Percentiles rank a stretch among this genome's conserved stretches.
Evolutionary conservation across 2,797 vertebrate genomes (phyloP).

Genomic region (Urophycis tenuis): DNA sequence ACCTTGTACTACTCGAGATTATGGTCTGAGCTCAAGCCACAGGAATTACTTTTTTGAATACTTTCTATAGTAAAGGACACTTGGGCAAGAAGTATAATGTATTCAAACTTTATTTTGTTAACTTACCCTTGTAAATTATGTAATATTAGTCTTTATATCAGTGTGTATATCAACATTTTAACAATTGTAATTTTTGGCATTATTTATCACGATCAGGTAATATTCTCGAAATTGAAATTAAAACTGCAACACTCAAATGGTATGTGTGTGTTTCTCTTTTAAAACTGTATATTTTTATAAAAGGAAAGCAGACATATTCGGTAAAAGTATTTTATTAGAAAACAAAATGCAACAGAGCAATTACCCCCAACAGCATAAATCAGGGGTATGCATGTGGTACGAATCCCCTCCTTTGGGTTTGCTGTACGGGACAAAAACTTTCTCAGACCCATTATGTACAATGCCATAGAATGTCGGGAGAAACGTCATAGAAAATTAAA

Average conservation of each 20-base stretch:
- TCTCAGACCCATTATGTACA: slow-evolving; percentile 86
- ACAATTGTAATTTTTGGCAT: slow-evolving; percentile 22
- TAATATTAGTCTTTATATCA: slow-evolving; percentile 24
- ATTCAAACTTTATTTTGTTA: slow-evolving; percentile 10
- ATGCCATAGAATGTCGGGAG: slow-evolving; percentile 76
- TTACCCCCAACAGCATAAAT: slow-evolving; percentile 71
- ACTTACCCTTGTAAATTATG: slow-evolving; percentile 30
- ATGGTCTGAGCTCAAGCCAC: not conserved
- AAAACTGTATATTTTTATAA: not conserved
- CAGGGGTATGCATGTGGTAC: slow-evolving; percentile 83
- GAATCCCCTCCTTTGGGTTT: slow-evolving; percentile 78
- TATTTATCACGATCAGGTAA: slow-evolving; percentile 35
- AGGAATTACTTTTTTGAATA: not conserved
- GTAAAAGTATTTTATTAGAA: slow-evolving; percentile 76
- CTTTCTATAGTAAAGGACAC: not conserved
- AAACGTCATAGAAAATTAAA: slow-evolving; percentile 65
- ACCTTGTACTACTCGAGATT: too few species aligned
- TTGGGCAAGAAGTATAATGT: slow-evolving; percentile 24
- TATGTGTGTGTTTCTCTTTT: not conserved
- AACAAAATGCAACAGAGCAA: slow-evolving; percentile 75
- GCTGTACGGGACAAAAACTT: slow-evolving; percentile 87
- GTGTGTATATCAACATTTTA: slow-evolving; percentile 20
- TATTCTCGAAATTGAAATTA: slow-evolving; percentile 36
- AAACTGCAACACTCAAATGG: slow-evolving; percentile 23
- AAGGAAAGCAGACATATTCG: slow-evolving; percentile 18